Base-by-base conservation (phyloP, 2,888 invertebrate genomes). In the Caenorhabditis zanzibari region DNA sequence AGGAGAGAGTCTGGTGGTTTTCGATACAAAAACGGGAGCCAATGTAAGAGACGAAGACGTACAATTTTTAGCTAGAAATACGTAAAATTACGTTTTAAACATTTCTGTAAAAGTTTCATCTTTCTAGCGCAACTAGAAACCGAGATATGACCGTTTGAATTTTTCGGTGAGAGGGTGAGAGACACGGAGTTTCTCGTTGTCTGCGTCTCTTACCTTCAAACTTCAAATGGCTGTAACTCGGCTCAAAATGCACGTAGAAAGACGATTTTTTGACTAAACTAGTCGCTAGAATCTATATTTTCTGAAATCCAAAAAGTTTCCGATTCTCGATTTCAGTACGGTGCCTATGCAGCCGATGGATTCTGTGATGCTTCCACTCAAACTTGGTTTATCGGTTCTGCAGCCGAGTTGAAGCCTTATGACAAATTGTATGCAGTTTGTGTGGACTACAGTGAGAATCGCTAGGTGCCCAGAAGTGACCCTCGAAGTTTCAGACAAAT, bases 401-500 rank as follows among this genome's bases (percentile, higher is more conserved):
- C 2, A 2, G 16, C 56, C n/a, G 56, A n/a, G 16, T 32, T 58
- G 26, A 28, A 12, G 3, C 1, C 56, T 3, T 58, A 16, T 28
- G n/a, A 28, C 28, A 28, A n/a, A 32, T 16, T 58, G n/a, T 28
- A 28, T 58, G 56, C 16, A 14, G 5, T 32, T 14, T 58, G 56
- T 58, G 56, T 58, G 56, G 28, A 56, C 14, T 56, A 26, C 28
- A 24, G 56, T 56, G n/a, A 38, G 38, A 14, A n/a, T n/a, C n/a
- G n/a, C n/a, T n/a, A n/a, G n/a, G n/a, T n/a, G n/a, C n/a, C n/a
- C n/a, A n/a, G n/a, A n/a, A n/a, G n/a, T n/a, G n/a, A n/a, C n/a
- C n/a, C n/a, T n/a, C n/a, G n/a, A n/a, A n/a, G n/a, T 32, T 32
- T 32, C 32, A 32, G 44, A 10, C 2, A 44, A 44, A 44, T 44